Conservation (phyloP, 2,888 invertebrate species). For the Micropterix aruncella region DNA sequence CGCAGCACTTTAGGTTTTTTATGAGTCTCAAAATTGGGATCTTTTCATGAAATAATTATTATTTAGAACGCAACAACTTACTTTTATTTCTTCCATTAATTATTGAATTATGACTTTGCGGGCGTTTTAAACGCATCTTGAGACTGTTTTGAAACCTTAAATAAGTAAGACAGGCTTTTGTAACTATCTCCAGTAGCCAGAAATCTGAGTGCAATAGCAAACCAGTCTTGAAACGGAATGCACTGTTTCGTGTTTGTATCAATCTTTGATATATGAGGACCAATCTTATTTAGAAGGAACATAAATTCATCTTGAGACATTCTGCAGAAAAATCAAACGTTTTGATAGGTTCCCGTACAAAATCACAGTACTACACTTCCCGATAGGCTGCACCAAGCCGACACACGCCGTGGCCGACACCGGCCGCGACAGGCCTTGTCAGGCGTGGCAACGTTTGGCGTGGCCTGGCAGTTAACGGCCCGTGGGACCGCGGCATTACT, state of each 20-base stretch:
- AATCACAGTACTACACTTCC: too few species aligned
- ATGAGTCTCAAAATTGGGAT: too few species aligned
- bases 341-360: too few species aligned
- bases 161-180: constrained; percentile 5
- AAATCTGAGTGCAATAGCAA: constrained; percentile 5
- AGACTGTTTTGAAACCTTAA: constrained; percentile 5
- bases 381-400: too few species aligned
- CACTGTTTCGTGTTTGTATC: constrained; percentile 5
- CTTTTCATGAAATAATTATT: constrained; percentile 4
- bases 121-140: constrained; percentile 4
- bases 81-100: constrained; percentile 5
- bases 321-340: constrained; percentile 5
- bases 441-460: too few species aligned
- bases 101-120: constrained; percentile 4
- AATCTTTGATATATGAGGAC: constrained; percentile 4
- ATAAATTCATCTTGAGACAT: constrained; percentile 5
- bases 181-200: too few species aligned
- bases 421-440: too few species aligned
- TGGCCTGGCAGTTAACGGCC: too few species aligned
- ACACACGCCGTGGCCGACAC: too few species aligned
- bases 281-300: constrained; percentile 5
- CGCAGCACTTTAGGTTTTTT: too few species aligned
- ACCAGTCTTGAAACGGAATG: constrained; percentile 3
- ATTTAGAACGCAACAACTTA: constrained; percentile 4
- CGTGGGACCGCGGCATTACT: too few species aligned